phyloP scores from a whole-genome alignment of 2,797 vertebrate species.

The Silurus aristotelis region DNA sequence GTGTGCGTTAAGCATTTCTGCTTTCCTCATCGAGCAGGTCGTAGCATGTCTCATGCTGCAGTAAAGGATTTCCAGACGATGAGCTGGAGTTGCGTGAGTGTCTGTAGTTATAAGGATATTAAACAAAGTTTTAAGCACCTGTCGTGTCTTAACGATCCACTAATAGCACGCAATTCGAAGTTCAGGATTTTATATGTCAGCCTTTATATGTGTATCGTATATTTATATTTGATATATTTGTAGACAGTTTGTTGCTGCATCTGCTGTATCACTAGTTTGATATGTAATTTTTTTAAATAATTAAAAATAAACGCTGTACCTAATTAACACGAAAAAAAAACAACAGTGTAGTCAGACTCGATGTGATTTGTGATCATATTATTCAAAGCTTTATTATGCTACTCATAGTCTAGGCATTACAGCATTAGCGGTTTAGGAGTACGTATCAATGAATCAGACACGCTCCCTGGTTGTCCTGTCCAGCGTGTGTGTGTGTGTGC shows the following conservation, averaged over 20 bases:
- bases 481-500: conserved; percentile 29
- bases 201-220: not conserved
- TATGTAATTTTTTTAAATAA: not conserved
- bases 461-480: conserved; percentile 10
- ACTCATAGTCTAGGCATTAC: not conserved
- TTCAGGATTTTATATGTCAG: not conserved
- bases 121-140: conserved; percentile 1
- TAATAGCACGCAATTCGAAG: not conserved
- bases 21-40: conserved; percentile 46
- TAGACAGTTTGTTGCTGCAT: not conserved
- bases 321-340: not conserved
- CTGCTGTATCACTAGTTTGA: not conserved
- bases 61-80: conserved; percentile 40
- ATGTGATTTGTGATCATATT: not conserved
- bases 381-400: not conserved
- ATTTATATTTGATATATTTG: not conserved
- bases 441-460: conserved; percentile 20
- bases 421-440: not conserved
- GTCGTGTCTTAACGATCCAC: conserved; percentile 6
- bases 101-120: conserved; percentile 35
- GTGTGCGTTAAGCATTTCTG: conserved; percentile 30
- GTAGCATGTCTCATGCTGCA: conserved; percentile 35
- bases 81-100: conserved; percentile 19
- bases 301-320: too few relatives aligned
- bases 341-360: too few relatives aligned